Evolutionary conservation across 2,888 invertebrate genomes (phyloP).

Genomic region (Steinernema scapterisci): DNA sequence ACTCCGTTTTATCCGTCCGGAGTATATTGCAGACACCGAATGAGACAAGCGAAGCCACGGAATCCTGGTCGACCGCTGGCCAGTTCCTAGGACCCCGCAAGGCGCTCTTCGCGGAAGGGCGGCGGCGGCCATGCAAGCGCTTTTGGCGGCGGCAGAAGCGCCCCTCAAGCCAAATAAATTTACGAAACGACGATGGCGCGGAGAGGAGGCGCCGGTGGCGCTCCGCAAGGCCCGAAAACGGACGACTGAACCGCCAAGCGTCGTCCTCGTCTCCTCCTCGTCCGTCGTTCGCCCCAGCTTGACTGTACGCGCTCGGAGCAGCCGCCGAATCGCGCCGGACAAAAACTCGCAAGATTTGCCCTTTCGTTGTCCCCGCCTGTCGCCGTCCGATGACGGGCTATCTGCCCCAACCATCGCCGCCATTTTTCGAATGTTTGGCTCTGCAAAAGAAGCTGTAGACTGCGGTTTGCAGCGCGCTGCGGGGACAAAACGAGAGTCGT

Average conservation of each 20-base stretch:
- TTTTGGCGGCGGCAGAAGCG: neutral
- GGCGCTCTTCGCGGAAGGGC: neutral
- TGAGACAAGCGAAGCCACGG: too few relatives aligned
- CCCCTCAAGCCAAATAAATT: constrained; percentile 15
- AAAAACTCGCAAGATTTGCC: neutral
- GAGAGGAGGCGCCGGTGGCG: neutral
- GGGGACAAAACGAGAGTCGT: neutral
- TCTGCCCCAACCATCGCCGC: constrained; percentile 9
- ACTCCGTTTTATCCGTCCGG: too few relatives aligned
- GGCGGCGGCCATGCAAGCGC: neutral
- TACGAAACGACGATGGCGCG: neutral
- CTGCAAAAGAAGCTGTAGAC: neutral
- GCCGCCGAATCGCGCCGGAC: constrained; percentile 1
- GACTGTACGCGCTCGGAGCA: constrained; percentile 1
- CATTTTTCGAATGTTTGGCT: neutral
- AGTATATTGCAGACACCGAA: too few relatives aligned
- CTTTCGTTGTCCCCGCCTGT: neutral
- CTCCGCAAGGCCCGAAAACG: neutral
- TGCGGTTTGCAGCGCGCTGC: neutral
- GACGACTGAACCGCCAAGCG: neutral
- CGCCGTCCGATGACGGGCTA: neutral
- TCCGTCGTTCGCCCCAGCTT: too few relatives aligned
- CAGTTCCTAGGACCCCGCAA: too few relatives aligned
- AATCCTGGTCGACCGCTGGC: too few relatives aligned
- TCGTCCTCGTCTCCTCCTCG: too few relatives aligned